phyloP scores from a whole-genome alignment of 2,113 vertebrate genomes.

The Carassius auratus region DNA sequence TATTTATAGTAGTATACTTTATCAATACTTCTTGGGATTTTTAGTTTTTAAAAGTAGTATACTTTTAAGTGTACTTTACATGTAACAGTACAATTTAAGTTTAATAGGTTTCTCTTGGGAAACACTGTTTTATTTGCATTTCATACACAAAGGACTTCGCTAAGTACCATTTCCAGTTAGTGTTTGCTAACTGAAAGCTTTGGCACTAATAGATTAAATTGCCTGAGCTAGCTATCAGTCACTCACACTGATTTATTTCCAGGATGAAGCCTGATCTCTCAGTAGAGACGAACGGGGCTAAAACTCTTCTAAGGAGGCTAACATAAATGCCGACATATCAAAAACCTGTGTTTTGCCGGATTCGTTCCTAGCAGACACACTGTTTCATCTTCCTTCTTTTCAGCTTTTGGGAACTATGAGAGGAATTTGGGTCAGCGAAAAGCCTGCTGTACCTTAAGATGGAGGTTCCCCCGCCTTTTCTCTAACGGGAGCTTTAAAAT shows the following conservation, averaged over 20 bases:
- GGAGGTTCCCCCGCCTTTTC: constrained; percentile 57
- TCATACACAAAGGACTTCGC: neutral
- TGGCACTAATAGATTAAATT: constrained; percentile 15
- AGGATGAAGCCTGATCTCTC: constrained; percentile 1
- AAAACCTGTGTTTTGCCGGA: constrained; percentile 34
- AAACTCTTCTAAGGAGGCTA: neutral
- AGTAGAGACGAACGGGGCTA: neutral
- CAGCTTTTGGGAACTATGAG: constrained; percentile 47
- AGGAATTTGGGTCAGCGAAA: constrained; percentile 60
- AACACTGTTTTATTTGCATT: constrained; percentile 11
- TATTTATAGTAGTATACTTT: neutral
- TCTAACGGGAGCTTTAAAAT: constrained; percentile 58
- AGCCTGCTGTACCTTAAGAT: constrained; percentile 60
- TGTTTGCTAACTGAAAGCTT: constrained; percentile 14
- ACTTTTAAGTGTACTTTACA: neutral
- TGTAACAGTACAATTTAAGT: neutral
- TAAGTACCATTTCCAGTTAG: constrained; percentile 24
- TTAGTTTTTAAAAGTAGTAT: neutral
- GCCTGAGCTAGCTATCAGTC: constrained; percentile 33
- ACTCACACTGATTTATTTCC: constrained; percentile 23
- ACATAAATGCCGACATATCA: constrained; percentile 24
- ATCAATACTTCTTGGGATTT: neutral
- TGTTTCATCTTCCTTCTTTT: constrained; percentile 35
- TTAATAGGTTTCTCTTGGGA: neutral
- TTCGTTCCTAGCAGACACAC: constrained; percentile 19